Evolutionary conservation across 2,888 invertebrate species (phyloP), one percentile per base, ranked within the genome.

Genomic region (Aleiodes testaceus): DNA sequence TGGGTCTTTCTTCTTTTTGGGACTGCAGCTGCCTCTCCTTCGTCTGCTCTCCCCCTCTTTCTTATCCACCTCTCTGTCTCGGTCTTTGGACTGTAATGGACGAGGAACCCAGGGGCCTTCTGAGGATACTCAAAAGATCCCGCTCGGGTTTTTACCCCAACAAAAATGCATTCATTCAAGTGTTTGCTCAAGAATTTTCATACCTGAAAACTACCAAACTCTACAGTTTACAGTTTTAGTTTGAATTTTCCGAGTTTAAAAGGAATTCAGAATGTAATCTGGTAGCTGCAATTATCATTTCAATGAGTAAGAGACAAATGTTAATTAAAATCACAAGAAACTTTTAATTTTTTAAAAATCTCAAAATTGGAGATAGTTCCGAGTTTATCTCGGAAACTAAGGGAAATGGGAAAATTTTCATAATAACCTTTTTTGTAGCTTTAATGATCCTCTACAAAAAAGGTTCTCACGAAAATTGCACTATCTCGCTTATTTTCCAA

Each of bases 1-100:
- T 63, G 45, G 63, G 16, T 36, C 36, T 36, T 36, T 59, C 59
- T 59, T 69, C 74, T 72, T 74, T 74, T 74, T 59, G 65, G 74
- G 73, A 30, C 67, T 73, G 73, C 47, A 71, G 72, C 74, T 67
- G 65, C 69, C 55, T 12, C 72, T 70, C 4, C 22, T 20, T 30
- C 68, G 53, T 69, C 52, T 20, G 61, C 63, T 30, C 66, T 53
- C 70, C 72, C 59, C 63, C 52, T 72, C 53, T 63, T 18, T 67
- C 14, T 20, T 61, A 64, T 61, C 47, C 14, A 59, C 36, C 36
- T 36, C 36, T 36, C 36, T 36, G 9, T 36, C 36, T 36, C 36
- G 9, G 9, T 36, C 36, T 36, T 36, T 11, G 11, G 67, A 65
- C 64, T 63, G 47, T 70, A 53, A n/a, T 44, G 26, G 30, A 49